Conservation (phyloP, 2,888 invertebrate species). For the Nomada ruficornis region DNA sequence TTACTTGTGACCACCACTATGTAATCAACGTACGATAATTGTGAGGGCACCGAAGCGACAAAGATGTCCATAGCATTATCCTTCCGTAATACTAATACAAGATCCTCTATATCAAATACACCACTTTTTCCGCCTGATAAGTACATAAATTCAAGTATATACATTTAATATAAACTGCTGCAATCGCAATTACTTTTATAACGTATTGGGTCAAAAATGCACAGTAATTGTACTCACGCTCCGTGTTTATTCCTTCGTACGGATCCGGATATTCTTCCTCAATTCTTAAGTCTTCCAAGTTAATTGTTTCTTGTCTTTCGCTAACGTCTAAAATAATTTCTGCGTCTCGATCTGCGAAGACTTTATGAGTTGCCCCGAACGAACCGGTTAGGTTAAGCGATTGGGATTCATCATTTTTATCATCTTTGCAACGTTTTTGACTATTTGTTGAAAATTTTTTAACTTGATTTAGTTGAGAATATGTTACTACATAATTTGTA, state of each 20-base stretch:
- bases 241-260: slow-evolving; percentile 87
- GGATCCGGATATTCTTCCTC: slow-evolving; percentile 86
- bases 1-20: slow-evolving; percentile 92
- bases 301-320: slow-evolving; percentile 86
- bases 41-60: slow-evolving; percentile 90
- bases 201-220: background rate
- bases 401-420: slow-evolving; percentile 56
- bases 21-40: slow-evolving; percentile 93
- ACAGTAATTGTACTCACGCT: slow-evolving; percentile 85
- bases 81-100: slow-evolving; percentile 90
- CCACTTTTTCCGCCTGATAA: slow-evolving; percentile 91
- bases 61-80: slow-evolving; percentile 93
- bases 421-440: slow-evolving; percentile 27
- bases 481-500: slow-evolving; percentile 63
- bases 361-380: slow-evolving; percentile 88
- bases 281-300: slow-evolving; percentile 74
- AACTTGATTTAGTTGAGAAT: slow-evolving; percentile 54
- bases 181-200: background rate
- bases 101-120: slow-evolving; percentile 95
- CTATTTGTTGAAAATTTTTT: slow-evolving; percentile 58
- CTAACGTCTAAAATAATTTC: slow-evolving; percentile 90
- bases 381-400: slow-evolving; percentile 76
- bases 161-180: background rate
- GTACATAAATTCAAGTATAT: background rate
- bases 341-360: slow-evolving; percentile 90